Base-by-base conservation (phyloP, 2,888 invertebrate species). In the Archips crataeganus region DNA sequence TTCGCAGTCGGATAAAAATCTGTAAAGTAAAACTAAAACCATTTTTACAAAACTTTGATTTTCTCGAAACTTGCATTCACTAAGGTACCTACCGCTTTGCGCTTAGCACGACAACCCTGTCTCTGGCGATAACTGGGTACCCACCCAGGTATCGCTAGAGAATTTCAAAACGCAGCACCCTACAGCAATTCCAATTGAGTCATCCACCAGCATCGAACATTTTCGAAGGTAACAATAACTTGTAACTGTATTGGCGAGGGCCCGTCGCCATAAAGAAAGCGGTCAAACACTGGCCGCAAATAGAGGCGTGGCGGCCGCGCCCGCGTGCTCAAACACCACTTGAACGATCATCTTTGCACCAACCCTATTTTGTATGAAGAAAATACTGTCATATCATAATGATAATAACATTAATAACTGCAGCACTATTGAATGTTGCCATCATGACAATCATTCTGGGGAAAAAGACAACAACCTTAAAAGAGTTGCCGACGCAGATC, bases 271-370 rank as follows among this genome's bases (percentile, higher is more conserved):
- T 94, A 94, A 94, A 94, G 92, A 92, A 90, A 79, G 79, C 86
- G 88, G 82, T 87, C 90, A 93, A 92, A 91, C 93, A 91, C 77
- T 76, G 79, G 81, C 75, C 62, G 84, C 89, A 93, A 93, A 93
- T 88, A 93, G 77, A 86, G 93, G 94, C 81, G 94, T 84, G 92
- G 81, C 87, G 79, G 80, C 85, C 90, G 86, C 90, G 82, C 89
- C 87, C 87, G 79, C 82, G 60, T 70, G 67, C 70, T 74, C 89
- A 90, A 84, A 81, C 79, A 79, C 67, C 85, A 91, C 92, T 93
- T 89, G 88, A 93, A 90, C 92, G 90, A 93, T 90, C 90, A 87
- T 87, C 86, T 84, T 86, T 84, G 39, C 65, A 75, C 75, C 79
- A 75, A 77, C 77, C 81, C 84, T 85, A 85, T 85, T 84, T 84